Conservation (phyloP, 2,888 invertebrate species). For the Pyralis farinalis region DNA sequence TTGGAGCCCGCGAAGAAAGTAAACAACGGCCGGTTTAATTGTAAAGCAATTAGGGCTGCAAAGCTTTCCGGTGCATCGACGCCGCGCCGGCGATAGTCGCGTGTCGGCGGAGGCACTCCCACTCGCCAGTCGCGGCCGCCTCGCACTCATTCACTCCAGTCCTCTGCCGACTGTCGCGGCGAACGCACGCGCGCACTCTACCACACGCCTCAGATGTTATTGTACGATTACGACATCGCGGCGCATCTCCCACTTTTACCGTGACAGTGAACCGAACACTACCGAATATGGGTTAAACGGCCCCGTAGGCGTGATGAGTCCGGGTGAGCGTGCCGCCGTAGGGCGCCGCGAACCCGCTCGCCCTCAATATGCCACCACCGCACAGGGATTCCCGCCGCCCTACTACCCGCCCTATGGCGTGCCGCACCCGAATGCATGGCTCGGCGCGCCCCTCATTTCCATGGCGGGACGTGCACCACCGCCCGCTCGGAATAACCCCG, state of each 20-base stretch:
- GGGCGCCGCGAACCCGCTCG: constrained; percentile 78
- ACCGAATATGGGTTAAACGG: constrained; percentile 88
- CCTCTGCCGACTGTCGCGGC: constrained; percentile 69
- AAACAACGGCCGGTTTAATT: constrained; percentile 69
- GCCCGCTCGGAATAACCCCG: constrained; percentile 70
- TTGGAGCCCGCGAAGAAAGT: constrained; percentile 52
- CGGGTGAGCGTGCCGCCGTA: constrained; percentile 78
- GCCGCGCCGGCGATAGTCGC: constrained; percentile 51
- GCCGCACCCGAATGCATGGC: constrained; percentile 84
- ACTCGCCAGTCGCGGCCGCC: constrained; percentile 58
- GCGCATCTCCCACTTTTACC: constrained; percentile 63
- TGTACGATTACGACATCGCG: constrained; percentile 77
- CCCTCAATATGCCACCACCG: constrained; percentile 73
- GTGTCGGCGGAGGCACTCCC: constrained; percentile 66
- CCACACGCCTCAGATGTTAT: constrained; percentile 70
- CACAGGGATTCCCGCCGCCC: constrained; percentile 75
- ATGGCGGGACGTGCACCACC: constrained; percentile 84
- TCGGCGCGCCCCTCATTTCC: constrained; percentile 90
- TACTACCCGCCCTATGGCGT: constrained; percentile 76
- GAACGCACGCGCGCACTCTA: constrained; percentile 58
- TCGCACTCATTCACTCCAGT: constrained; percentile 74
- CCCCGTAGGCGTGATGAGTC: constrained; percentile 68
- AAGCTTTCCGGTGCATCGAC: constrained; percentile 74
- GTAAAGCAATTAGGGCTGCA: constrained; percentile 71
- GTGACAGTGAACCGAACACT: constrained; percentile 71